phyloP scores from a whole-genome alignment of 2,888 invertebrate species.

The Orthosia gracilis region DNA sequence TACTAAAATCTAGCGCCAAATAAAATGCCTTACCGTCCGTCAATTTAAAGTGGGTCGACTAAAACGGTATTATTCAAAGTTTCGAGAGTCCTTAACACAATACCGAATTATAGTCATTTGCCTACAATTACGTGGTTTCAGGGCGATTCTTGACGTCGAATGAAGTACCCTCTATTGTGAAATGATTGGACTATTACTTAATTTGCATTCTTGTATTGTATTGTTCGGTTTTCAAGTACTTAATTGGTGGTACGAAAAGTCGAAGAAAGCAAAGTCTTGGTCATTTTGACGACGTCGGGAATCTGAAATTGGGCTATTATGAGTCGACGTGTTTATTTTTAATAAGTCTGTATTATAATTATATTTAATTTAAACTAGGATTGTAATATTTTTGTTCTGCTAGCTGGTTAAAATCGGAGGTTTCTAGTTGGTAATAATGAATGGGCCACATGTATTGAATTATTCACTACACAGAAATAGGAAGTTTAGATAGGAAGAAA shows the following conservation, averaged over 20 bases:
- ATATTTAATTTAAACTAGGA: background rate
- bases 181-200: constrained; percentile 65
- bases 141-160: constrained; percentile 63
- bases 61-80: constrained; percentile 55
- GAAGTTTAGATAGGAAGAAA: no score
- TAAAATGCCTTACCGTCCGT: constrained; percentile 28
- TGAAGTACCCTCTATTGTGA: constrained; percentile 58
- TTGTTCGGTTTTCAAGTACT: constrained; percentile 40
- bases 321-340: background rate
- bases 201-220: constrained; percentile 51
- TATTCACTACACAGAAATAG: background rate
- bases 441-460: background rate
- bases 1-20: constrained; percentile 29
- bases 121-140: constrained; percentile 65
- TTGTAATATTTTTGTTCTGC: background rate
- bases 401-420: background rate
- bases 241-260: background rate
- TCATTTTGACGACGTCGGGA: background rate
- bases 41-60: constrained; percentile 48
- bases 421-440: background rate
- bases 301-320: constrained; percentile 26
- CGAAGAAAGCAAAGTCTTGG: background rate
- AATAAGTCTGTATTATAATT: background rate
- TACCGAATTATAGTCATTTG: constrained; percentile 67
- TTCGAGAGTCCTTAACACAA: constrained; percentile 62